Conservation (phyloP, 2,888 invertebrate genomes). For the Tenthredo amoena region DNA sequence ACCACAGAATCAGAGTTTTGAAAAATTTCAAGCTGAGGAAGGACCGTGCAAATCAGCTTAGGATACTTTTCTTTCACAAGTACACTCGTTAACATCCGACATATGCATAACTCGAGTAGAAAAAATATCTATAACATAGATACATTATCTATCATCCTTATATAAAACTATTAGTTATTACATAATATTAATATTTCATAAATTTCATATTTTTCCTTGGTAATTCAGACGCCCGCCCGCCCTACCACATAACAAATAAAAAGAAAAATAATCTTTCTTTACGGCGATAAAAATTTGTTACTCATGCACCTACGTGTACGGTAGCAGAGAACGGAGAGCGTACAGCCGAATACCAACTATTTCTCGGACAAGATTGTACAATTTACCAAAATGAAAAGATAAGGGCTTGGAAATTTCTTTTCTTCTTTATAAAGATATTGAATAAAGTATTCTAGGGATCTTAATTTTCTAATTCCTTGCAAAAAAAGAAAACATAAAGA, state of each 20-base stretch:
- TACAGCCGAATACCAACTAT: background rate
- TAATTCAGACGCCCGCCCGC: slow-evolving; percentile 58
- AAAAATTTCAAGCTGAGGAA: slow-evolving; percentile 60
- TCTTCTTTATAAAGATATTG: background rate
- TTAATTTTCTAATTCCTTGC: background rate
- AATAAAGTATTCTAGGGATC: background rate
- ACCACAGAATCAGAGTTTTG: background rate
- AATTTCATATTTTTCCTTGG: slow-evolving; percentile 56
- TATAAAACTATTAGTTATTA: slow-evolving; percentile 70
- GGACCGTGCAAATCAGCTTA: slow-evolving; percentile 67
- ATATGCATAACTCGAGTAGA: slow-evolving; percentile 70
- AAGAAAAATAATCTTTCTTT: slow-evolving; percentile 21
- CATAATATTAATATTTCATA: slow-evolving; percentile 63
- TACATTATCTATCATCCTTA: slow-evolving; percentile 68
- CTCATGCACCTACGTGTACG: background rate
- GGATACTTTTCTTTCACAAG: slow-evolving; percentile 66
- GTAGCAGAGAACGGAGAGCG: slow-evolving; percentile 13
- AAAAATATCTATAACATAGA: slow-evolving; percentile 72
- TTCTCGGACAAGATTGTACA: slow-evolving; percentile 14
- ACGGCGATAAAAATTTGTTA: slow-evolving; percentile 6
- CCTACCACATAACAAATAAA: background rate
- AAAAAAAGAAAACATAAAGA: slow-evolving; percentile 9
- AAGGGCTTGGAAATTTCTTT: background rate
- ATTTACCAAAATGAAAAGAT: background rate
- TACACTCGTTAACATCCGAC: slow-evolving; percentile 68